Conservation (phyloP, 2,888 invertebrate species). For the Fragum sueziense region DNA sequence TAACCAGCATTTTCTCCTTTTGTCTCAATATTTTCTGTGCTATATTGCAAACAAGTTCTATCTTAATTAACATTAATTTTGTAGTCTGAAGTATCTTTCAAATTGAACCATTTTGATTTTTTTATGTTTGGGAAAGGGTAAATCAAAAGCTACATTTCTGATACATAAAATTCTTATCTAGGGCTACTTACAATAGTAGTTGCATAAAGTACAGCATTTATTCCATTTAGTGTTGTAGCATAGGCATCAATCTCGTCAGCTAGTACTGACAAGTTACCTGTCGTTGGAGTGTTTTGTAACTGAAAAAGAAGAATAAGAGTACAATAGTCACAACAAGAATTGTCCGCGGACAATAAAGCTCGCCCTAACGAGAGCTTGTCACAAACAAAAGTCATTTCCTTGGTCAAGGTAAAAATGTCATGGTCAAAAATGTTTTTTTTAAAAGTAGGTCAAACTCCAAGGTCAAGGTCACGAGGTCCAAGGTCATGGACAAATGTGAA, state of each 20-base stretch:
- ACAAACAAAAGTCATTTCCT: too few species aligned
- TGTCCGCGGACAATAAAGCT: too few species aligned
- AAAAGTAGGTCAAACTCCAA: too few species aligned
- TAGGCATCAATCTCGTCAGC: slow-evolving; percentile 47
- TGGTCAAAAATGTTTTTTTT: too few species aligned
- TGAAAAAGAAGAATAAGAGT: slow-evolving; percentile 30
- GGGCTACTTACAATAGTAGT: not conserved
- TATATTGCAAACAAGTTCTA: not conserved
- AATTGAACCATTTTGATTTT: not conserved
- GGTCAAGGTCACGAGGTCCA: too few species aligned
- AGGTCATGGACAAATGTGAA: too few species aligned
- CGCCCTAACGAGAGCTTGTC: too few species aligned
- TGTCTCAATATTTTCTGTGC: not conserved
- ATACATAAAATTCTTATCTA: not conserved
- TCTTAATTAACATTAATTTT: not conserved
- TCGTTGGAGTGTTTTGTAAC: slow-evolving; percentile 40
- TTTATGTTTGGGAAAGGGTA: not conserved
- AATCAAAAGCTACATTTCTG: not conserved
- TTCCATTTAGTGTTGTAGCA: not conserved
- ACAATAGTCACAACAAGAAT: too few species aligned
- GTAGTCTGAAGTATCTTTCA: not conserved
- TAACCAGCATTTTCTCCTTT: not conserved
- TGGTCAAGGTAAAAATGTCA: too few species aligned
- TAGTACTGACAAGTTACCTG: slow-evolving; percentile 16
- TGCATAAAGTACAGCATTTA: not conserved